Conservation (phyloP, 1,140 invertebrate genomes). For the Chionoecetes opilio region DNA sequence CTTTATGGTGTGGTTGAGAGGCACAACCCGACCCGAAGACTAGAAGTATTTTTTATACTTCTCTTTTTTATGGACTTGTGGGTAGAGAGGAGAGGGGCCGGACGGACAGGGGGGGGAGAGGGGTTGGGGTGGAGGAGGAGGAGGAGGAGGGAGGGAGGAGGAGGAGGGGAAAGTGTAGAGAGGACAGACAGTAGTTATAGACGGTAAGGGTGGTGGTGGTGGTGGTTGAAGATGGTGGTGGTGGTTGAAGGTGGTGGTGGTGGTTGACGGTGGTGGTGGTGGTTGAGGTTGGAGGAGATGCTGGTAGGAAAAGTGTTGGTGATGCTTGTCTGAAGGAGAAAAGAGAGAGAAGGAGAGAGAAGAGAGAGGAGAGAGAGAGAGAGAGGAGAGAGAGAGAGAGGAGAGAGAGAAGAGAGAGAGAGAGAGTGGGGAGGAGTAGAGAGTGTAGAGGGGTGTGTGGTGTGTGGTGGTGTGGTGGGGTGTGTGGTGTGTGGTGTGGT, state of each 20-base stretch:
- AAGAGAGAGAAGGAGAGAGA: too few relatives aligned
- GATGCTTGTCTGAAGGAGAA: too few relatives aligned
- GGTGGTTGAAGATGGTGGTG: not conserved
- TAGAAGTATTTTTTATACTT: not conserved
- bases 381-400: too few relatives aligned
- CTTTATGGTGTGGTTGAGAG: constrained; percentile 6
- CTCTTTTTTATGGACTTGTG: not conserved
- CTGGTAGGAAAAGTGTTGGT: not conserved
- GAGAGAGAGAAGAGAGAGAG: too few relatives aligned
- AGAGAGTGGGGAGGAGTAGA: too few relatives aligned
- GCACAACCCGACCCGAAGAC: not conserved
- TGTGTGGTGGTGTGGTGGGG: too few relatives aligned
- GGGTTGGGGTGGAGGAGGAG: not conserved
- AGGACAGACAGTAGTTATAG: not conserved
- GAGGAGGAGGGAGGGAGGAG: not conserved
- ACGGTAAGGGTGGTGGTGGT: not conserved
- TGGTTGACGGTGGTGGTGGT: not conserved
- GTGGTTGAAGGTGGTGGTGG: not conserved
- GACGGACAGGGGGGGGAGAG: not conserved
- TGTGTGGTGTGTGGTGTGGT: too few relatives aligned
- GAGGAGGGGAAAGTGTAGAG: not conserved
- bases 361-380: too few relatives aligned
- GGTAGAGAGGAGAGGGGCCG: not conserved
- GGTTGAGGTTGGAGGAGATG: not conserved
- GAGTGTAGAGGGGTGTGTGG: too few relatives aligned